Evolutionary conservation across 2,113 vertebrate species (phyloP).

Genomic region (Platanista minor): DNA sequence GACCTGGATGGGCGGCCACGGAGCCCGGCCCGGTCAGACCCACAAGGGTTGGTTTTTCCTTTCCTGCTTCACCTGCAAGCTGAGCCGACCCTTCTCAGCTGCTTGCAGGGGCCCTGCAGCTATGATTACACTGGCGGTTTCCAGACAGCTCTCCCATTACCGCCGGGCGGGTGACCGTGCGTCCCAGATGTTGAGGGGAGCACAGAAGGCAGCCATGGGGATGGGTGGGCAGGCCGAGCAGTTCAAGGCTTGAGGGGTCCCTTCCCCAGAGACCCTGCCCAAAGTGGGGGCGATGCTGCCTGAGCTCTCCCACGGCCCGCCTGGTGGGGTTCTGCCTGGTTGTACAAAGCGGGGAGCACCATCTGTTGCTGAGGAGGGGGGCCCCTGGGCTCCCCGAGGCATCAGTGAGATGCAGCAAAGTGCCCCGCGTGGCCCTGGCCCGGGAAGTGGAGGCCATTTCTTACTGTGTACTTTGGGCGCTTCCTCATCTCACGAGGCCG

Average conservation of each 20-base stretch:
- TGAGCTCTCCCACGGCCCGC: not conserved
- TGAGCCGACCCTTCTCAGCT: not conserved
- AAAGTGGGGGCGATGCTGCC: not conserved
- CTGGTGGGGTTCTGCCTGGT: not conserved
- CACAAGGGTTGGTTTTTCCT: not conserved
- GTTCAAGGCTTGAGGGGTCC: not conserved
- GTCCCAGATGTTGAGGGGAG: not conserved
- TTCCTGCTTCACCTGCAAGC: not conserved
- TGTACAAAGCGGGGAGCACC: not conserved
- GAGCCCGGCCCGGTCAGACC: not conserved
- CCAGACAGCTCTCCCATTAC: not conserved
- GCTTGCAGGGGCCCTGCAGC: not conserved
- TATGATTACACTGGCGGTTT: not conserved
- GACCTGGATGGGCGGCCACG: not conserved
- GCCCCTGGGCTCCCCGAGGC: fast-evolving
- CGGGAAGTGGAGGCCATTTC: not conserved
- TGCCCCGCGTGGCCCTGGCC: fast-evolving
- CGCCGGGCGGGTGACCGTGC: fast-evolving
- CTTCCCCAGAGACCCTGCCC: not conserved
- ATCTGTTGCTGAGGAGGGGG: not conserved
- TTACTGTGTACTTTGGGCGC: fast-evolving
- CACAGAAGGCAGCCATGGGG: fast-evolving
- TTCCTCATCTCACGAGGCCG: not conserved
- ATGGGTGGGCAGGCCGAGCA: not conserved
- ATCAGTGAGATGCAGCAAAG: not conserved